Evolutionary conservation across 2,113 vertebrate genomes (phyloP).

Genomic region (Alligator sinensis): DNA sequence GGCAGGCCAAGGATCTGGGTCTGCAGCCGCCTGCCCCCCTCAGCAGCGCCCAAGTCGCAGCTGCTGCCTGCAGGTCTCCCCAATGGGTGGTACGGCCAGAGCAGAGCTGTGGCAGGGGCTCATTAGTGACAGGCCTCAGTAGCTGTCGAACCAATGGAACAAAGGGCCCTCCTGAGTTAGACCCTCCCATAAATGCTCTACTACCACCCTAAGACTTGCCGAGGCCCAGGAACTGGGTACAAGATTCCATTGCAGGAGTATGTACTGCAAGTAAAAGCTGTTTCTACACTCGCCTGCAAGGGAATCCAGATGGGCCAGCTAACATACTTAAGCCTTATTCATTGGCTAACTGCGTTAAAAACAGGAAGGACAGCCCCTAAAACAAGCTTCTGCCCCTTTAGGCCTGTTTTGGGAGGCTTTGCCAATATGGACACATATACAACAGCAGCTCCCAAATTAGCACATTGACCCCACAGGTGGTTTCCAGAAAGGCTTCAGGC

Average conservation of each 20-base stretch:
- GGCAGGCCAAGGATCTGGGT: too few species aligned
- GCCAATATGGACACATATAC: fast-evolving
- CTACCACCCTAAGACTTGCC: neutral
- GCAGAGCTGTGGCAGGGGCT: too few species aligned
- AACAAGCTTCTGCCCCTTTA: neutral
- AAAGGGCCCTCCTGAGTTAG: neutral
- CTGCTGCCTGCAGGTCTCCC: too few species aligned
- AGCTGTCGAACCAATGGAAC: neutral
- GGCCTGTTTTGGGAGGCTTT: neutral
- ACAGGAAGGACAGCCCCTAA: neutral
- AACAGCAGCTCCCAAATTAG: neutral
- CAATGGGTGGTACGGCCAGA: too few species aligned
- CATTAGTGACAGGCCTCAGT: neutral
- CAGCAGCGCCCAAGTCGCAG: too few species aligned
- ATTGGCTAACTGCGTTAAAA: neutral
- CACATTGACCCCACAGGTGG: neutral
- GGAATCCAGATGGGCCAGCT: neutral
- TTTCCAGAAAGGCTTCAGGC: neutral
- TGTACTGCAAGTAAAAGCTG: neutral
- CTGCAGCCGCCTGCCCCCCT: too few species aligned
- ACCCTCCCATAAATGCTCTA: neutral
- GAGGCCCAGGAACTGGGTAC: neutral
- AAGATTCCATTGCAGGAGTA: neutral
- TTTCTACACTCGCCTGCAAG: neutral
- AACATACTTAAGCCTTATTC: fast-evolving